These are phyloP conservation scores for Rutilus rutilus DNA, from an alignment of 2,113 vertebrate species.

Conservation along the genomic window DNA sequence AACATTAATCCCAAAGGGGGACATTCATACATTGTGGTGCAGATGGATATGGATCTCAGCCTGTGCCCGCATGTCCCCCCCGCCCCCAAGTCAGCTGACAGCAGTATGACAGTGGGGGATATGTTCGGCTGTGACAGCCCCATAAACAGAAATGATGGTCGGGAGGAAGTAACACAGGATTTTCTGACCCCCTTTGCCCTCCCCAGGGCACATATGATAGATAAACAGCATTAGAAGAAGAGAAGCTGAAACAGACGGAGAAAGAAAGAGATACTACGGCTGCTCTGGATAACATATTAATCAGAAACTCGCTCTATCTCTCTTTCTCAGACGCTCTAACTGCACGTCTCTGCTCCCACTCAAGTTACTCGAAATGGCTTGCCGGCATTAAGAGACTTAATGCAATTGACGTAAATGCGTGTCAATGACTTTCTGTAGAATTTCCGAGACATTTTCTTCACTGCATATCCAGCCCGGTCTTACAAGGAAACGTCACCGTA, in stretches of 20 bases:
- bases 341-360: slow-evolving; percentile 27
- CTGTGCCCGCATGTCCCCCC: background rate
- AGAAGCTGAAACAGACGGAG: background rate
- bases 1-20: slow-evolving; percentile 46
- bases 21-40: slow-evolving; percentile 28
- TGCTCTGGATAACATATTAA: slow-evolving; percentile 47
- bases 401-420: background rate
- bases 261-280: background rate
- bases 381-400: slow-evolving; percentile 49
- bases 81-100: slow-evolving; percentile 7
- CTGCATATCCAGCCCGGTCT: background rate
- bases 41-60: slow-evolving; percentile 43
- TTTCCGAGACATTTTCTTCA: background rate
- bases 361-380: slow-evolving; percentile 29
- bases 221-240: slow-evolving; percentile 26
- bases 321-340: background rate
- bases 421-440: background rate
- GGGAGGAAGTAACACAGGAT: background rate
- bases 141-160: slow-evolving; percentile 32
- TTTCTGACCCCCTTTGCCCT: slow-evolving; percentile 18
- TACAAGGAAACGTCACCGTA: background rate
- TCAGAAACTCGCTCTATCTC: slow-evolving; percentile 32
- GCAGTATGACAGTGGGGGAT: background rate
- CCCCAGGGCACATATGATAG: slow-evolving; percentile 32
- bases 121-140: slow-evolving; percentile 31